Evolutionary conservation across 2,888 invertebrate species (phyloP).

Genomic region (Sialis lutaria): DNA sequence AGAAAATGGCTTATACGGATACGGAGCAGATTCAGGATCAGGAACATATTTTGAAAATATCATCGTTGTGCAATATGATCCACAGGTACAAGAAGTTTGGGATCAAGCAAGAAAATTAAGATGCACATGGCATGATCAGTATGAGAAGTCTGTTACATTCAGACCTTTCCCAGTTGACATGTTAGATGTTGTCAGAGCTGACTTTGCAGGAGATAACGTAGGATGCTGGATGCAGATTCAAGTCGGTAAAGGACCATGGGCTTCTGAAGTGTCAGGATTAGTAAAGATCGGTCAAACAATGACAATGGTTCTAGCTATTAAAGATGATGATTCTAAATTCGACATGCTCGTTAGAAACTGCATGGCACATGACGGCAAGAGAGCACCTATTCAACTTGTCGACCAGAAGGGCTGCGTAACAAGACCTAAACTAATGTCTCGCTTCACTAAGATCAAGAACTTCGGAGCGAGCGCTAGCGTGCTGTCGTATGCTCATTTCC

Average conservation of each 20-base stretch:
- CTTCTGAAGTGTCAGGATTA: conserved; percentile 82
- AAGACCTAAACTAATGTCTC: conserved; percentile 79
- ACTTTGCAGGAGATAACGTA: conserved; percentile 88
- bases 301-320: conserved; percentile 92
- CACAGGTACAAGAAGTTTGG: conserved; percentile 89
- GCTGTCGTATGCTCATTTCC: conserved; percentile 82
- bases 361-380: conserved; percentile 86
- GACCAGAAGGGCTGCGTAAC: conserved; percentile 87
- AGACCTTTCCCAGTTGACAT: conserved; percentile 90
- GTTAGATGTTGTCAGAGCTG: conserved; percentile 86
- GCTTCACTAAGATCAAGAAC: conserved; percentile 89
- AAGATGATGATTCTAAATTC: conserved; percentile 87
- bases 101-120: conserved; percentile 83
- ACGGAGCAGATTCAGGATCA: conserved; percentile 73
- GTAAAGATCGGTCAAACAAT: conserved; percentile 92
- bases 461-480: conserved; percentile 88
- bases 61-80: conserved; percentile 84
- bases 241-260: conserved; percentile 90
- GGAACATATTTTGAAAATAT: conserved; percentile 90
- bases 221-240: conserved; percentile 98
- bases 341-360: conserved; percentile 91
- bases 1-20: conserved; percentile 75
- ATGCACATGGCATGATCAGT: conserved; percentile 91
- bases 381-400: conserved; percentile 83
- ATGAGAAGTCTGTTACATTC: conserved; percentile 89